Percentiles rank a stretch among this genome's conserved stretches.
Conservation (phyloP, 2,888 invertebrate genomes). For the Agrotis ipsilon region DNA sequence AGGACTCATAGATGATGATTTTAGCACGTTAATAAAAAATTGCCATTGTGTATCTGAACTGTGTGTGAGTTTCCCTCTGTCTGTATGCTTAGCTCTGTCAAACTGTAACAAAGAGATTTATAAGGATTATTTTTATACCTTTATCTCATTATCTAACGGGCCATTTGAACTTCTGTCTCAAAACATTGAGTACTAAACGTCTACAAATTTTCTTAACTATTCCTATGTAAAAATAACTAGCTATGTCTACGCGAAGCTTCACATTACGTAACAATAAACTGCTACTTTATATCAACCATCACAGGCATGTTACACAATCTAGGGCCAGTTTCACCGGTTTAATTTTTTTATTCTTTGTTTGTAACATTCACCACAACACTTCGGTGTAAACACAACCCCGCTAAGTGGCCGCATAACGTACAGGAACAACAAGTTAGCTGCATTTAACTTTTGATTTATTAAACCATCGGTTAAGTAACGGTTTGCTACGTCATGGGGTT, state of each 20-base stretch:
- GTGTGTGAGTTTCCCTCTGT: too few relatives aligned
- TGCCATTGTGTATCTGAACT: neutral
- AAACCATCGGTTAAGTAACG: conserved; percentile 73
- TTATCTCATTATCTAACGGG: neutral
- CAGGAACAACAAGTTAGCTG: conserved; percentile 78
- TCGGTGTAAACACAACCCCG: conserved; percentile 70
- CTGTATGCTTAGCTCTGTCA: too few relatives aligned
- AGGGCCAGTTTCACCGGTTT: too few relatives aligned
- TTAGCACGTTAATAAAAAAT: too few relatives aligned
- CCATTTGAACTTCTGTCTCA: neutral
- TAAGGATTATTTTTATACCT: too few relatives aligned
- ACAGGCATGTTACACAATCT: neutral
- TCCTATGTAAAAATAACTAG: neutral
- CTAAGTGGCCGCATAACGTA: conserved; percentile 78
- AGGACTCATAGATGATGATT: too few relatives aligned
- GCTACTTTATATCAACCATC: neutral
- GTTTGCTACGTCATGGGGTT: conserved; percentile 53
- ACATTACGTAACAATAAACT: neutral
- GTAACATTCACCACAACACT: conserved; percentile 36
- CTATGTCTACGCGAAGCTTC: neutral
- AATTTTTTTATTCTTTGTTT: neutral
- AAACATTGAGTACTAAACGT: neutral
- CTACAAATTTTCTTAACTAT: neutral
- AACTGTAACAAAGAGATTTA: too few relatives aligned
- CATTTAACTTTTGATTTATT: conserved; percentile 88